Evolutionary conservation across 2,797 vertebrate species (phyloP).

Genomic region (Sebastes flavidus): DNA sequence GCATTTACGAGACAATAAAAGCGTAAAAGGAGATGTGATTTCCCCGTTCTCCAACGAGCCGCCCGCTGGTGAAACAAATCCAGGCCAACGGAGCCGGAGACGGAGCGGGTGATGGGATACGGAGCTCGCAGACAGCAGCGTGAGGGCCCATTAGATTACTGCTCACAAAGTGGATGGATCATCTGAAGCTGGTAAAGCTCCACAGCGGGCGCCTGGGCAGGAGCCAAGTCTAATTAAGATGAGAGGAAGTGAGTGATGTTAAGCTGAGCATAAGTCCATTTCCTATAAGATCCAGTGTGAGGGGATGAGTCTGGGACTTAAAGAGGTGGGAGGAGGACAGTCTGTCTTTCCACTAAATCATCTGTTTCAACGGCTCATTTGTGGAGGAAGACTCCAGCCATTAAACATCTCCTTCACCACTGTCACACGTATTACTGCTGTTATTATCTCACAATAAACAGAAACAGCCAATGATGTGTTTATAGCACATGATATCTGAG

Average conservation of each 20-base stretch:
- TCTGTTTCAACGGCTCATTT: background rate
- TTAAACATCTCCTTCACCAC: background rate
- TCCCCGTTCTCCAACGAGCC: background rate
- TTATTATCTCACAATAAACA: background rate
- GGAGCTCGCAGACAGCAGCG: constrained; percentile 30
- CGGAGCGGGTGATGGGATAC: background rate
- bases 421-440: background rate
- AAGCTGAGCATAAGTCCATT: constrained; percentile 60
- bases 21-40: constrained; percentile 25
- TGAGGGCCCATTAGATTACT: constrained; percentile 59
- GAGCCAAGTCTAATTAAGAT: constrained; percentile 74
- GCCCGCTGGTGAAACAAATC: constrained; percentile 12
- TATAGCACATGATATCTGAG: background rate
- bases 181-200: constrained; percentile 53
- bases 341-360: constrained; percentile 11
- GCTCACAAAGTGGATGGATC: constrained; percentile 53
- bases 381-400: background rate
- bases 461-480: background rate
- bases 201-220: constrained; percentile 27
- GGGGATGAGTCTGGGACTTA: constrained; percentile 40
- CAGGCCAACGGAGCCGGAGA: background rate
- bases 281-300: constrained; percentile 26
- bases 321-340: constrained; percentile 10
- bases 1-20: constrained; percentile 35
- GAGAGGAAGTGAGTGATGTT: constrained; percentile 69